Base-by-base conservation (phyloP, 2,888 invertebrate genomes). In the Plebejus melissa region DNA sequence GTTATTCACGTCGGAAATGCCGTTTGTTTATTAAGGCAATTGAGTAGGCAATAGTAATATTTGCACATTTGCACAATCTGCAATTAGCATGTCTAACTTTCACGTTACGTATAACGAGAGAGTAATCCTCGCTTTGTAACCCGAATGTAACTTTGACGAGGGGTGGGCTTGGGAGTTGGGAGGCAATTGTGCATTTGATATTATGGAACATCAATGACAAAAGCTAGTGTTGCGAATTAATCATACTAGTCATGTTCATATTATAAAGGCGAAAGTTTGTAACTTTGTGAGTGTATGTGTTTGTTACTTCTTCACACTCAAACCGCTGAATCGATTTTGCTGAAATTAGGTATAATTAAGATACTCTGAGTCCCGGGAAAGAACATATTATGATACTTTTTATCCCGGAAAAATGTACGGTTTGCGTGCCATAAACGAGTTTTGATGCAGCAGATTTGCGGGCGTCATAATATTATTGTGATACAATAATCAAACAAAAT, bases 51-150 rank as follows among this genome's bases (percentile, higher is more conserved):
- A 1, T 28, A 11, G 28, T 28, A 11, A 58, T 60, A 28, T 60
- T 60, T 28, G 60, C 28, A 60, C 22, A 60, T 28, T 28, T 28
- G 28, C 60, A 28, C 60, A 28, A 28, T 60, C 28, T 60, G 22
- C 28, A 60, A 60, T 60, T 60, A 60, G 60, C 60, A 60, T 60
- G 60, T 28, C 22, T 28, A 60, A 60, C 60, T 60, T 60, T 60
- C 60, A 28, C 60, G 22, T 28, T 60, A 60, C 28, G 60, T 28
- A 60, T 22, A 28, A 28, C 60, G 60, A 28, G 58, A 58, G 7
- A 28, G 60, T 60, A 28, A 60, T 60, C 28, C 22, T 28, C 4
- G 60, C 60, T 60, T 28, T 60, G 60, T 28, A 11, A 22, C 60
- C 28, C 60, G 28, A 60, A 58, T 22, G 6, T 58, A 22, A 60